Conservation (phyloP, 1,140 invertebrate species). For the Drosophila ficusphila region DNA sequence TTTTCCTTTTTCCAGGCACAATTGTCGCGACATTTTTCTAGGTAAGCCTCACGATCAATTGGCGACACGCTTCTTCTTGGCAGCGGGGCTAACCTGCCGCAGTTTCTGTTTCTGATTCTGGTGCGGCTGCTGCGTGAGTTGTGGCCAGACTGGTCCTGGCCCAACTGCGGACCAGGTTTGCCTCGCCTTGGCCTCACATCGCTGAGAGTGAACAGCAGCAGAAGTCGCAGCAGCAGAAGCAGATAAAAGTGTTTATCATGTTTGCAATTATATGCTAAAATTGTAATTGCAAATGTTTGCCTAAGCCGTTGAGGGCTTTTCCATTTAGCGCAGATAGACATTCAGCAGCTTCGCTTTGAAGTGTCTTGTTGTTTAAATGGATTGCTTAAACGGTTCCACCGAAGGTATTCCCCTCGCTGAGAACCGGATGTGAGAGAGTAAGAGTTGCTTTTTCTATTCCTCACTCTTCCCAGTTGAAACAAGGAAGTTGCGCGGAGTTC, state of each 20-base stretch:
- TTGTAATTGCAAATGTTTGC: slow-evolving; percentile 83
- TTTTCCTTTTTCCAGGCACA: slow-evolving; percentile 50
- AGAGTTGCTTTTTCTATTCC: slow-evolving; percentile 24
- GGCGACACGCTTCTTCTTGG: slow-evolving; percentile 83
- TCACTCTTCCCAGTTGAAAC: slow-evolving; percentile 37
- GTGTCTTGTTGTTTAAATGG: slow-evolving; percentile 80
- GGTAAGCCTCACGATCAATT: slow-evolving; percentile 84
- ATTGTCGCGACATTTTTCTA: slow-evolving; percentile 84
- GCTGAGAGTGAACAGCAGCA: slow-evolving; percentile 17
- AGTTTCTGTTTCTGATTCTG: slow-evolving; percentile 40
- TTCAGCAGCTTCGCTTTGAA: slow-evolving; percentile 68
- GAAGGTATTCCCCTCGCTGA: slow-evolving; percentile 66
- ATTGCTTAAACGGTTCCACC: slow-evolving; percentile 81
- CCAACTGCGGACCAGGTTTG: slow-evolving; percentile 13
- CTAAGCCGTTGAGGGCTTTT: slow-evolving; percentile 72
- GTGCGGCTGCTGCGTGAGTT: slow-evolving; percentile 52
- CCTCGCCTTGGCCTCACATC: slow-evolving; percentile 10
- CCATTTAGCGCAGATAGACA: slow-evolving; percentile 62
- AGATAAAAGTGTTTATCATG: slow-evolving; percentile 83
- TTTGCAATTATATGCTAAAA: slow-evolving; percentile 83
- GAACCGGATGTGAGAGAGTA: slow-evolving; percentile 71
- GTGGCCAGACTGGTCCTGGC: slow-evolving; percentile 40
- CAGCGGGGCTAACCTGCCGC: slow-evolving; percentile 59
- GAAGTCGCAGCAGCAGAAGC: slow-evolving; percentile 44
- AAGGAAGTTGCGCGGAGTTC: slow-evolving; percentile 17